phyloP scores from a whole-genome alignment of 2,888 invertebrate genomes.

The Polyommatus icarus region DNA sequence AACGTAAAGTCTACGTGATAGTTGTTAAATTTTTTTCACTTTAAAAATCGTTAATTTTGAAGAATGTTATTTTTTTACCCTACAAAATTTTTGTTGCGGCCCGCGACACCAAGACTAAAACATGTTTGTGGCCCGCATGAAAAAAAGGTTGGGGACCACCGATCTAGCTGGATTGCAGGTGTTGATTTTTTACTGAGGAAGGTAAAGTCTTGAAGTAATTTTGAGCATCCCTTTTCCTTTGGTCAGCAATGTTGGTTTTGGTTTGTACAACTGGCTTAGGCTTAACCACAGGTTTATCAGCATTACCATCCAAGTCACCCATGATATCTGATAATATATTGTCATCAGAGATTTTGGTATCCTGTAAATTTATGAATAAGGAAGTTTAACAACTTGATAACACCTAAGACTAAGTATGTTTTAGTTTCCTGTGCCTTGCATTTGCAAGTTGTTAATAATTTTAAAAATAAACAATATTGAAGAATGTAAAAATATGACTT shows the following conservation, averaged over 20 bases:
- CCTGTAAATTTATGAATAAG: conserved; percentile 56
- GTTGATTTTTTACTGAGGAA: conserved; percentile 59
- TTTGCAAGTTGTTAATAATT: background rate
- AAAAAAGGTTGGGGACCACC: too few species aligned
- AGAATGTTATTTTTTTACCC: too few species aligned
- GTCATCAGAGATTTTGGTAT: conserved; percentile 88
- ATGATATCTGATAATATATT: conserved; percentile 87
- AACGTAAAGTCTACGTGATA: too few species aligned
- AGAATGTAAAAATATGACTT: background rate
- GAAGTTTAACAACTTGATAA: background rate
- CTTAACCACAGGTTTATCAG: conserved; percentile 52
- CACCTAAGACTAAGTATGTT: background rate
- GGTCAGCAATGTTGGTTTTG: conserved; percentile 58
- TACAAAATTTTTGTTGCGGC: too few species aligned
- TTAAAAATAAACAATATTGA: background rate
- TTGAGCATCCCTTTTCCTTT: conserved; percentile 70
- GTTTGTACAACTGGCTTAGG: conserved; percentile 52
- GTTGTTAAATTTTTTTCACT: too few species aligned
- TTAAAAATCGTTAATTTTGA: too few species aligned
- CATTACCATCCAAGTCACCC: conserved; percentile 81
- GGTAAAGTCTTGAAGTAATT: conserved; percentile 73
- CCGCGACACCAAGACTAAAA: too few species aligned
- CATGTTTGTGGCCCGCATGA: too few species aligned
- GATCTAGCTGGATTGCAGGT: conserved; percentile 44
- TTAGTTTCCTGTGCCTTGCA: background rate